Evolutionary conservation across 2,888 invertebrate genomes (phyloP), one percentile per base, ranked within the genome.

Genomic region (Synergus gifuensis): DNA sequence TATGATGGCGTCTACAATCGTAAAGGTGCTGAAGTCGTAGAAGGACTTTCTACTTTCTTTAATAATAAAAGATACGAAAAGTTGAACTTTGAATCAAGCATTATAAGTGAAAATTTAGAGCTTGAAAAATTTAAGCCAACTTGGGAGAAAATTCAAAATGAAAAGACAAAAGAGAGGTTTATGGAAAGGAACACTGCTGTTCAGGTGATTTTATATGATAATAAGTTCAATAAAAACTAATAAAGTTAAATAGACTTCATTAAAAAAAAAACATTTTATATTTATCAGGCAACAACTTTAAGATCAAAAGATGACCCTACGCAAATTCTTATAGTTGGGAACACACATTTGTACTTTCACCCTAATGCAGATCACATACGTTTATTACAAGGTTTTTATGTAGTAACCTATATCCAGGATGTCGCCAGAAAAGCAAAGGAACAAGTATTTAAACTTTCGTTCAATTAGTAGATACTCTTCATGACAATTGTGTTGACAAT

Each of bases 301-400:
- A 93, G 94, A 86, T 94, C 94, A 2, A 90, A 93, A 82, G 94
- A 94, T 16, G 93, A 93, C 80, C 92, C 93, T 3, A 92, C 93
- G 80, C 94, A 95, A 86, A 92, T 95, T 78, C 87, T 97, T 54
- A 89, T 97, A 58, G 93, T 96, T 83, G 98, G 96, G 18, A 98
- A 98, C 89, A 98, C 98, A 1, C 99, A 99, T 93, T 94, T 99
- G 73, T 99, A 98, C 93, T 99, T 98, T 89, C 97, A 97, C 91
- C 98, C 98, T 0, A 95, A 96, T 91, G 97, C 98, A 8, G 97
- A 97, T 92, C 97, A 98, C 89, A 96, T 99, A 85, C 94, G 99
- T 82, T 93, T 98, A 5, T 90, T 98, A 36, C 99, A 99, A 93
- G 96, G 95, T 46, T 96, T 96, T 46, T 94, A 96, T 83, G 94